Evolutionary conservation across 2,888 invertebrate genomes (phyloP).

Genomic region (Drosophila mercatorum): DNA sequence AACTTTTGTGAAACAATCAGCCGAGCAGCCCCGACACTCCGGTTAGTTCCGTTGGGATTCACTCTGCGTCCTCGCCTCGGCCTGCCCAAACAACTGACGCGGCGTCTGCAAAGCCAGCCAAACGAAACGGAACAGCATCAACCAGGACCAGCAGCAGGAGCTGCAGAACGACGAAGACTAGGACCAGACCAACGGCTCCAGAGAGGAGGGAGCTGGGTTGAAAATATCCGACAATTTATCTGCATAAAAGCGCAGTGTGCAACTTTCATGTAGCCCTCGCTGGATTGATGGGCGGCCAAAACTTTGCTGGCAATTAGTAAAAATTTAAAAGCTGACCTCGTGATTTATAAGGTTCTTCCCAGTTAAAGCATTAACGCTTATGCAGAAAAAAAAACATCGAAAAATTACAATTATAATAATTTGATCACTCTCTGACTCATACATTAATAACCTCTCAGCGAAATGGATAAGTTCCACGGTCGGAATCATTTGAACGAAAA

Average conservation of each 20-base stretch:
- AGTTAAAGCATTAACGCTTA: conserved; percentile 18
- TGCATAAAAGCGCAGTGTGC: conserved; percentile 80
- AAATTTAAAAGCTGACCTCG: conserved; percentile 44
- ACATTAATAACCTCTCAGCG: too few species aligned
- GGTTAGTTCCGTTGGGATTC: conserved; percentile 47
- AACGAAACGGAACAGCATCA: conserved; percentile 55
- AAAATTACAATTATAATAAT: background rate
- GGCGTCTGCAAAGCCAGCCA: conserved; percentile 60
- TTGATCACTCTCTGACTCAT: background rate
- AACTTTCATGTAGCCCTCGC: conserved; percentile 69
- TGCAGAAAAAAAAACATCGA: background rate
- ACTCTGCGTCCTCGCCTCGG: conserved; percentile 25
- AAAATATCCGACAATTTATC: conserved; percentile 79
- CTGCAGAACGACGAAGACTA: background rate
- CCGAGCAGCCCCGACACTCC: conserved; percentile 60
- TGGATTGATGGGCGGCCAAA: conserved; percentile 74
- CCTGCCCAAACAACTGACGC: conserved; percentile 57
- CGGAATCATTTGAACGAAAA: too few species aligned
- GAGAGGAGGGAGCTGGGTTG: conserved; percentile 9
- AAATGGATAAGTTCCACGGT: too few species aligned
- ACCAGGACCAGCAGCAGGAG: background rate
- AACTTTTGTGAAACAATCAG: conserved; percentile 80
- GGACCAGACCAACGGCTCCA: background rate
- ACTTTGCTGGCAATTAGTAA: conserved; percentile 62
- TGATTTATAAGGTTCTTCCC: conserved; percentile 14